Evolutionary conservation across 2,797 vertebrate species (phyloP).

Genomic region (Ctenopoma multispine): DNA sequence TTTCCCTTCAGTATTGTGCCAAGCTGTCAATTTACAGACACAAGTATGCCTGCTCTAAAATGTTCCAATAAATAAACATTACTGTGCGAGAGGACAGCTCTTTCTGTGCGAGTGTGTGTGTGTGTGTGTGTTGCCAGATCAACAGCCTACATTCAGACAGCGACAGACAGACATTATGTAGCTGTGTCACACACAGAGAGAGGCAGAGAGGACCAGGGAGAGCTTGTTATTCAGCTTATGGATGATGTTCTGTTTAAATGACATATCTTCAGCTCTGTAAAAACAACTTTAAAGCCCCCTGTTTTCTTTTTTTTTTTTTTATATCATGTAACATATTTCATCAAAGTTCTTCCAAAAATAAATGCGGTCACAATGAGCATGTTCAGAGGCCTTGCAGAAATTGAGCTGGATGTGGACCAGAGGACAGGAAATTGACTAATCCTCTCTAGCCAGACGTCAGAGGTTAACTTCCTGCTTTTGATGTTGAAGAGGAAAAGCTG

Average conservation of each 20-base stretch:
- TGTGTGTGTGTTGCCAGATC: conserved; percentile 62
- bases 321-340: conserved; percentile 70
- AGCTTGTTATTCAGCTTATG: conserved; percentile 79
- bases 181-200: conserved; percentile 63
- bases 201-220: conserved; percentile 54
- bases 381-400: conserved; percentile 35
- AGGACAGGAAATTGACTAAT: conserved; percentile 55
- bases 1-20: conserved; percentile 57
- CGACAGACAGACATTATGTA: conserved; percentile 77
- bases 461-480: conserved; percentile 45
- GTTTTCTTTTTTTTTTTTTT: conserved; percentile 9
- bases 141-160: conserved; percentile 72
- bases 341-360: conserved; percentile 65
- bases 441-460: conserved; percentile 42
- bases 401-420: conserved; percentile 47
- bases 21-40: conserved; percentile 75
- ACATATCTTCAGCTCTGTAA: conserved; percentile 68
- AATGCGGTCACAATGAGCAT: conserved; percentile 53
- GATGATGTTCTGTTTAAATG: conserved; percentile 81
- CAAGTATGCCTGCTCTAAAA: conserved; percentile 65
- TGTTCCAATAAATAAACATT: conserved; percentile 75
- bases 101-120: conserved; percentile 30
- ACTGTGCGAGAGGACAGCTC: conserved; percentile 62
- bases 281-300: conserved; percentile 73
- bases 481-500: conserved; percentile 25